phyloP scores from a whole-genome alignment of 2,888 invertebrate genomes.

The Malachius bipustulatus region DNA sequence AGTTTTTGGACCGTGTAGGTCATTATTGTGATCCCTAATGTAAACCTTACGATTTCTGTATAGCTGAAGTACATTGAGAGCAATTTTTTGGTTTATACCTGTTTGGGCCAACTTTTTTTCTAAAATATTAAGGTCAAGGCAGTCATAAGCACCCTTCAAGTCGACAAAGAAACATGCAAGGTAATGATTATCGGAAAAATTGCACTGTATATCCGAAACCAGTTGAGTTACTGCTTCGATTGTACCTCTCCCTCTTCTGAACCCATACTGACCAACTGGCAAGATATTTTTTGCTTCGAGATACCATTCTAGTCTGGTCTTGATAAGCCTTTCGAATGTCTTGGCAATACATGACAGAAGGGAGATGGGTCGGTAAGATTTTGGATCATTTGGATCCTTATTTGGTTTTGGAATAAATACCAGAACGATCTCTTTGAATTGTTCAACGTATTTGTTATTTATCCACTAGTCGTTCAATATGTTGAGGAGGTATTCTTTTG shows the following conservation, averaged over 20 bases:
- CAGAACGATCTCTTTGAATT: too few relatives aligned
- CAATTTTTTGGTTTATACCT: too few relatives aligned
- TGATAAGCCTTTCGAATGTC: constrained; percentile 1
- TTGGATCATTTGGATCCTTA: constrained; percentile 2
- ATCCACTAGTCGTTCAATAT: too few relatives aligned
- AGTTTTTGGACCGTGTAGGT: too few relatives aligned
- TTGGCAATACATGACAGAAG: background rate
- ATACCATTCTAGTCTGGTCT: background rate
- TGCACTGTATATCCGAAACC: too few relatives aligned
- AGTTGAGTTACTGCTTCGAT: too few relatives aligned
- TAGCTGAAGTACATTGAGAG: too few relatives aligned
- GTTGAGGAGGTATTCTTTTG: too few relatives aligned
- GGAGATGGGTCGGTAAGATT: constrained; percentile 1
- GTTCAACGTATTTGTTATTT: too few relatives aligned
- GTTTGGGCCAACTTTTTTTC: too few relatives aligned
- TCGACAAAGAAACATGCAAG: background rate
- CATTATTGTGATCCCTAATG: too few relatives aligned
- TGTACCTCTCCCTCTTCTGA: background rate
- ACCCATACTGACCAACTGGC: background rate
- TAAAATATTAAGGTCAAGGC: background rate
- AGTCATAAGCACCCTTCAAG: background rate
- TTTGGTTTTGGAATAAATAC: background rate
- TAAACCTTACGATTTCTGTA: too few relatives aligned
- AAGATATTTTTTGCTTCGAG: background rate
- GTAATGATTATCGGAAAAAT: background rate